Base-by-base conservation (phyloP, 2,113 vertebrate species). In the Odontophorus gujanensis region DNA sequence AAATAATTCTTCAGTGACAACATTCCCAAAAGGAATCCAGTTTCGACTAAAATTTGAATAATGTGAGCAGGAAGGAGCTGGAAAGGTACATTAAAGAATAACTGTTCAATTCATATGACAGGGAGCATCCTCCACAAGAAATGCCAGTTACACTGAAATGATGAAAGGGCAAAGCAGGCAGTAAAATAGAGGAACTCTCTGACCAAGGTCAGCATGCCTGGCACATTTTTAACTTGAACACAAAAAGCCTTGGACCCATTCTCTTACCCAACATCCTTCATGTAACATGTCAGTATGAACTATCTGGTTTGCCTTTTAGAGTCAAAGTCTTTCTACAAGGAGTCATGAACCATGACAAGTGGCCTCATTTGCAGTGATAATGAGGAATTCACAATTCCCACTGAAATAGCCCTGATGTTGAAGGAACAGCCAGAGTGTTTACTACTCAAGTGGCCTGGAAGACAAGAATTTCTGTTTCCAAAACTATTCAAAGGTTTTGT, bases 1-100 rank as follows among this genome's bases (percentile, higher is more conserved):
- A 93, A 86, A 72, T 59, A 83, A 81, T 75, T 81, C 81, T 91
- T 88, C 89, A 42, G 62, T 92, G 85, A 80, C 63, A 90, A 50
- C 59, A 53, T 68, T 94, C 91, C 94, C 92, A 91, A 74, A 94
- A 88, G 85, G 61, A 95, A 86, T 72, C 71, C 67, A 81, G 3
- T 50, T 87, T 90, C 68, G 81, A 93, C 59, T 93, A 76, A 87
- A 89, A 96, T 96, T 85, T 95, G 87, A 95, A 95, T 94, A 93
- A 96, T 93, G 55, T 55, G 69, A 91, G 83, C 69, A 80, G 38
- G 68, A 95, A 94, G 48, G 51, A 89, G 62, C 58, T 90, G 59
- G 50, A 89, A 92, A 94, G 36, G 86, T 82, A 92, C 74, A 80
- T 90, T 93, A 96, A 85, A 43, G 90, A 95, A 71, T 89, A 96